phyloP scores from a whole-genome alignment of 1,140 invertebrate genomes.

The Trissolcus basalis region DNA sequence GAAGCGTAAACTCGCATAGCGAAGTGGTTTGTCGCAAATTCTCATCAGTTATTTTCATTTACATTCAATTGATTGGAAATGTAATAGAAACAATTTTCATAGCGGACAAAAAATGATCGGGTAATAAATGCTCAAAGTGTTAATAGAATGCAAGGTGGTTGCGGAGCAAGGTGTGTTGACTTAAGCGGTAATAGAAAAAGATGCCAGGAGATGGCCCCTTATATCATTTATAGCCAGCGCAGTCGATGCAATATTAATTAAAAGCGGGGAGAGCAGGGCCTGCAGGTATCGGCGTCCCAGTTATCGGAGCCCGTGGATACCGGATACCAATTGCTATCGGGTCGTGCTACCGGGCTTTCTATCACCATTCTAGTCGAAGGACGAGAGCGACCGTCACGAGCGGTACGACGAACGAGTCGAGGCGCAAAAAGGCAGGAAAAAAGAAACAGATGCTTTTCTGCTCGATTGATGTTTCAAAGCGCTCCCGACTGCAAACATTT shows the following conservation, averaged over 20 bases:
- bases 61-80: slow-evolving; percentile 12
- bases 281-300: slow-evolving; percentile 58
- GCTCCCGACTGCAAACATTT: slow-evolving; percentile 49
- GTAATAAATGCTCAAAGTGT: slow-evolving; percentile 38
- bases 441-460: slow-evolving; percentile 51
- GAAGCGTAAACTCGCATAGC: too few relatives aligned
- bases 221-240: slow-evolving; percentile 41
- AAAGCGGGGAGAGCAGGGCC: slow-evolving; percentile 39
- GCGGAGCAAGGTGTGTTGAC: slow-evolving; percentile 15
- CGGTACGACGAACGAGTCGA: slow-evolving; percentile 13
- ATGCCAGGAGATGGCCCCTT: slow-evolving; percentile 29
- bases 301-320: slow-evolving; percentile 48
- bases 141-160: slow-evolving; percentile 38
- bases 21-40: too few relatives aligned
- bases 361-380: slow-evolving; percentile 53
- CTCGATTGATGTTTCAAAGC: slow-evolving; percentile 56
- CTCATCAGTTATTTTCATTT: background rate
- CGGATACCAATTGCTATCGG: slow-evolving; percentile 47
- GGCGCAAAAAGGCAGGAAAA: slow-evolving; percentile 46
- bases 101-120: slow-evolving; percentile 15
- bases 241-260: slow-evolving; percentile 58
- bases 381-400: slow-evolving; percentile 31
- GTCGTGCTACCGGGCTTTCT: slow-evolving; percentile 58
- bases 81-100: slow-evolving; percentile 34
- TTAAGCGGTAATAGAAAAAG: slow-evolving; percentile 25